Evolutionary conservation across 2,888 invertebrate genomes (phyloP).

Genomic region (Strigamia crassipes): DNA sequence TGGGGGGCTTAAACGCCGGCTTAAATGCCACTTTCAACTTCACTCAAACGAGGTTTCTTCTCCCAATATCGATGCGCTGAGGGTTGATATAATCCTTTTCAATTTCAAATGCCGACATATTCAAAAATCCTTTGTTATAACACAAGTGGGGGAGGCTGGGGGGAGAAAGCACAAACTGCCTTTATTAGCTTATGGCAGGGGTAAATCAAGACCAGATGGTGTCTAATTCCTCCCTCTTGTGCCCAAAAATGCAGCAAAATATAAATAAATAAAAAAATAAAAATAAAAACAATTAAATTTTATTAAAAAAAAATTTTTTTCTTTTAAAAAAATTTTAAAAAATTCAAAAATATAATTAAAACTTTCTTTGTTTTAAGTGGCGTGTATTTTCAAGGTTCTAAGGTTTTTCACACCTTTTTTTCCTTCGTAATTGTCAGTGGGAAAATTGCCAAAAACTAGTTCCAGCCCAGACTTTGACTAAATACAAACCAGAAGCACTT

Average conservation of each 20-base stretch:
- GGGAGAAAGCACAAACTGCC: background rate
- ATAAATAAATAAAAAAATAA: slow-evolving; percentile 12
- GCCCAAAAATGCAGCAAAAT: background rate
- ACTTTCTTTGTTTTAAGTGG: slow-evolving; percentile 12
- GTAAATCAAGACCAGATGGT: slow-evolving; percentile 40
- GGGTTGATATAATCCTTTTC: slow-evolving; percentile 30
- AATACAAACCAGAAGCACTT: slow-evolving; percentile 14
- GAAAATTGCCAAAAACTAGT: background rate
- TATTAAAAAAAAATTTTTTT: too few relatives aligned
- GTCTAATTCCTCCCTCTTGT: slow-evolving; percentile 1
- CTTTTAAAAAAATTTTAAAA: too few relatives aligned
- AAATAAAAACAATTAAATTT: too few relatives aligned
- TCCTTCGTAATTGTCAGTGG: background rate
- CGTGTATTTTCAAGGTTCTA: slow-evolving; percentile 7
- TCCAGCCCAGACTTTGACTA: too few relatives aligned
- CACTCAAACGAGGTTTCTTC: slow-evolving; percentile 26
- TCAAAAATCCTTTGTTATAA: slow-evolving; percentile 28
- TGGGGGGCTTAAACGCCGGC: background rate
- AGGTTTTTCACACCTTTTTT: slow-evolving; percentile 27
- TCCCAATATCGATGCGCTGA: slow-evolving; percentile 9
- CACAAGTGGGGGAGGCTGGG: background rate
- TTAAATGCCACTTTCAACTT: slow-evolving; percentile 34
- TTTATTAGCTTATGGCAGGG: slow-evolving; percentile 15
- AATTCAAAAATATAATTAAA: background rate
- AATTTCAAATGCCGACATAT: slow-evolving; percentile 35